Percentiles rank a stretch among this genome's conserved stretches.
Evolutionary conservation across 2,797 vertebrate genomes (phyloP).

Genomic region (Intellagama lesueurii): DNA sequence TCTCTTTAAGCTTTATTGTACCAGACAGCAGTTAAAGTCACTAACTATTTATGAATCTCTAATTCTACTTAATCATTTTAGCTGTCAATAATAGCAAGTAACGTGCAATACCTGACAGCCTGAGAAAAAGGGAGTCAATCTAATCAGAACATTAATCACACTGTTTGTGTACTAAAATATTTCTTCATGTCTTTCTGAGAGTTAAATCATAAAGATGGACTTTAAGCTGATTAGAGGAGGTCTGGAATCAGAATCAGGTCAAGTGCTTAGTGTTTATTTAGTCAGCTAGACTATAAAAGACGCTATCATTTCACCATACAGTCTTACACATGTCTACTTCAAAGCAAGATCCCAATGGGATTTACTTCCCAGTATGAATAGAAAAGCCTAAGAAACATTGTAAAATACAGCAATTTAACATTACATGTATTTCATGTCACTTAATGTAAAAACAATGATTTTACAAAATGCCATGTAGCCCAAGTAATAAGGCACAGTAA

Average conservation of each 20-base stretch:
- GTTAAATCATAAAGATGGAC: conserved; percentile 1
- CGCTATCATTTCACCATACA: not conserved
- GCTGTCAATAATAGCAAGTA: conserved; percentile 53
- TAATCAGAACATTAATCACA: not conserved
- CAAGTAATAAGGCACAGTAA: not conserved
- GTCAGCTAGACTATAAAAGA: conserved; percentile 34
- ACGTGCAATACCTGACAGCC: conserved; percentile 49
- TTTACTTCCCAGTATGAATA: not conserved
- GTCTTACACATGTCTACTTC: not conserved
- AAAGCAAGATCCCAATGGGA: not conserved
- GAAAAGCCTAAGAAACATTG: conserved; percentile 2
- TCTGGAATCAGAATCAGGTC: conserved; percentile 25
- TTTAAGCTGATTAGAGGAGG: not conserved
- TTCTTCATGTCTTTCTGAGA: not conserved
- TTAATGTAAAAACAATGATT: conserved; percentile 7
- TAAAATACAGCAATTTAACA: not conserved
- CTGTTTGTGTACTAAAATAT: conserved; percentile 38
- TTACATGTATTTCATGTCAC: not conserved
- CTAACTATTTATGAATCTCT: conserved; percentile 77
- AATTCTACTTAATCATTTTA: conserved; percentile 75
- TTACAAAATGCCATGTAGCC: not conserved
- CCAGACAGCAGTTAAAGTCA: conserved; percentile 66
- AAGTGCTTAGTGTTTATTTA: conserved; percentile 4
- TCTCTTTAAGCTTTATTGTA: conserved; percentile 72
- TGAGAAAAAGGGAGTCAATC: conserved; percentile 31